Evolutionary conservation across 2,888 invertebrate species (phyloP), one percentile per base, ranked within the genome.

Genomic region (Catocala fraxini): DNA sequence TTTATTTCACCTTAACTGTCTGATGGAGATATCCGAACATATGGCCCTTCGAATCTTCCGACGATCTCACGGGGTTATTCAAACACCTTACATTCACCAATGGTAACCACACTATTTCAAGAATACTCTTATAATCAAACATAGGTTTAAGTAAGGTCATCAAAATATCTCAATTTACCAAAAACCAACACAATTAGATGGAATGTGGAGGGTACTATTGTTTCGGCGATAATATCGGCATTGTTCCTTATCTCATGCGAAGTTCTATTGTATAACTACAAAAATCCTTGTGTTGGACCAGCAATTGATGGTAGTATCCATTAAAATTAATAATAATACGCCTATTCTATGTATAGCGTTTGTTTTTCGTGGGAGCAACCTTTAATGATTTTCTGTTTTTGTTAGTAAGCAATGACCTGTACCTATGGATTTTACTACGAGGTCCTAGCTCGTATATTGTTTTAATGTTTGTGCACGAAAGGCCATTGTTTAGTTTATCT

Each of bases 291-390:
- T 65, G 6, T 48, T 15, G 7, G 61, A 52, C 63, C 60, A 65
- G 73, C 73, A 74, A 74, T 78, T 79, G 59, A 68, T 65, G 13
- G 25, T 52, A 25, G 7, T 25, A 15, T 9, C 41, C 56, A 62
- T 56, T 49, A 51, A 5, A 57, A 33, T 66, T 65, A 53, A 64
- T 63, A 60, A 62, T 61, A 64, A 51, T 65, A 61, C 48, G 63
- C 49, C 45, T 68, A 60, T 65, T 73, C 51, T 59, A 35, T 71
- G n/a, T 60, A 13, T 46, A 51, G 45, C 56, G 59, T 68, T 76
- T 75, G 73, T 77, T 71, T 64, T 64, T 41, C 61, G 78, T 77
- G 78, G 59, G 78, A 78, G 59, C 42, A 65, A 59, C 78, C 77
- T 71, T 59, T 61, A 60, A n/a, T 11, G 13, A 41, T 55, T 61